phyloP scores from a whole-genome alignment of 1,140 invertebrate species.

The Pseudachorutes palmiensis region DNA sequence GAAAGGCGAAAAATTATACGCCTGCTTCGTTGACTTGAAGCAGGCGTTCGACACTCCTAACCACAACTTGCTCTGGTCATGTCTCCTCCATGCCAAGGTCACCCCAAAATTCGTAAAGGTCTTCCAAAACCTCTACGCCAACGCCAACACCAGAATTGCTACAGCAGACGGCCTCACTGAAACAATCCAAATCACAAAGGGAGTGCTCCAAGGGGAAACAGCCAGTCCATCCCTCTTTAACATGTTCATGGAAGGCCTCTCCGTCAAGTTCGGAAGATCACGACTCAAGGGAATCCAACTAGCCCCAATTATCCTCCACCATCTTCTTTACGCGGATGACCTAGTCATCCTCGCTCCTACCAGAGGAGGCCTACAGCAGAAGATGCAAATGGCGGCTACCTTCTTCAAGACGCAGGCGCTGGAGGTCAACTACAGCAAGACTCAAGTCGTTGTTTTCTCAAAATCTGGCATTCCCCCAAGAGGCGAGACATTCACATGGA shows the following conservation, averaged over 20 bases:
- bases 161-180: too few species aligned
- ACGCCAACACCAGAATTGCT: too few species aligned
- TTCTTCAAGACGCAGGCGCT: not conserved
- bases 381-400: not conserved
- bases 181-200: too few species aligned
- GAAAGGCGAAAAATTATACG: constrained; percentile 13
- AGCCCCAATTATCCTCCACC: too few species aligned
- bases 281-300: too few species aligned
- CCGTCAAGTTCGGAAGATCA: too few species aligned
- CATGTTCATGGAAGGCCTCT: too few species aligned
- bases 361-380: not conserved
- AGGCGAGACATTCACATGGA: not conserved
- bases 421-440: not conserved
- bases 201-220: too few species aligned
- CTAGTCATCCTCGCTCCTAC: not conserved
- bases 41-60: constrained; percentile 20
- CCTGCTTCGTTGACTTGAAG: constrained; percentile 22
- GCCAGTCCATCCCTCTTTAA: too few species aligned
- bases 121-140: constrained; percentile 15
- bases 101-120: constrained; percentile 16
- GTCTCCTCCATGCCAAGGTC: constrained; percentile 13
- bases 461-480: not conserved
- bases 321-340: not conserved
- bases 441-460: not conserved
- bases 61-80: constrained; percentile 20